Conservation (phyloP, 1,140 invertebrate species). For the Apis cerana region DNA sequence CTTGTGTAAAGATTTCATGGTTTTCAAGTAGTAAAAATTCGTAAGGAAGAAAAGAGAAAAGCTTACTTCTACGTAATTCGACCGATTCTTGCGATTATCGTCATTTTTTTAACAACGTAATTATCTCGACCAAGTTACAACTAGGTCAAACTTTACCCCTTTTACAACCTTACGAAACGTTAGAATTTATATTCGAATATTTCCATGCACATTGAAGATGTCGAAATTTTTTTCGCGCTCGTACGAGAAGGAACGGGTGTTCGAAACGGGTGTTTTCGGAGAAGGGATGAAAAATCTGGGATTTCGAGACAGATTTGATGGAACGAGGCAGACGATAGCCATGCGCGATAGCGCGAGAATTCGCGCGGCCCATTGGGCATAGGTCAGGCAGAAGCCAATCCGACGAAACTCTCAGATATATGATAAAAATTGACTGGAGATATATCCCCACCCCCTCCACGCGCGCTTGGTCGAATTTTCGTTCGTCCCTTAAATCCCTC, state of each 20-base stretch:
- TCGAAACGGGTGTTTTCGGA: background rate
- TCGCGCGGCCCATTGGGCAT: constrained; percentile 77
- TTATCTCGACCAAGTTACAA: background rate
- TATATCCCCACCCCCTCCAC: constrained; percentile 35
- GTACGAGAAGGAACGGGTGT: background rate
- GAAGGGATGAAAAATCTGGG: constrained; percentile 47
- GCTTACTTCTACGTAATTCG: background rate
- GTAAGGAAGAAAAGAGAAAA: background rate
- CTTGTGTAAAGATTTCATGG: too few species aligned
- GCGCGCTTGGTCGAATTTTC: constrained; percentile 56
- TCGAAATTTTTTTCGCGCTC: constrained; percentile 35
- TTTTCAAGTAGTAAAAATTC: background rate
- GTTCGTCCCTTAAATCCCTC: constrained; percentile 72
- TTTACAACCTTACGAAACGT: constrained; percentile 23
- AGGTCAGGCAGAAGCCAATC: constrained; percentile 80
- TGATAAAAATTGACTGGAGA: constrained; percentile 79
- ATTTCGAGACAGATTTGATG: constrained; percentile 57
- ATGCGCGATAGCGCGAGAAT: constrained; percentile 74
- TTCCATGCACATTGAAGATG: constrained; percentile 24
- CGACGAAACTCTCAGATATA: constrained; percentile 76
- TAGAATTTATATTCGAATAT: constrained; percentile 27
- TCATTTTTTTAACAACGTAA: background rate
- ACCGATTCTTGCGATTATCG: background rate
- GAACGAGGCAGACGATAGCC: constrained; percentile 66
- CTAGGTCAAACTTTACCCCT: constrained; percentile 9